phyloP scores from a whole-genome alignment of 2,113 vertebrate species.

The Eolophus roseicapilla region DNA sequence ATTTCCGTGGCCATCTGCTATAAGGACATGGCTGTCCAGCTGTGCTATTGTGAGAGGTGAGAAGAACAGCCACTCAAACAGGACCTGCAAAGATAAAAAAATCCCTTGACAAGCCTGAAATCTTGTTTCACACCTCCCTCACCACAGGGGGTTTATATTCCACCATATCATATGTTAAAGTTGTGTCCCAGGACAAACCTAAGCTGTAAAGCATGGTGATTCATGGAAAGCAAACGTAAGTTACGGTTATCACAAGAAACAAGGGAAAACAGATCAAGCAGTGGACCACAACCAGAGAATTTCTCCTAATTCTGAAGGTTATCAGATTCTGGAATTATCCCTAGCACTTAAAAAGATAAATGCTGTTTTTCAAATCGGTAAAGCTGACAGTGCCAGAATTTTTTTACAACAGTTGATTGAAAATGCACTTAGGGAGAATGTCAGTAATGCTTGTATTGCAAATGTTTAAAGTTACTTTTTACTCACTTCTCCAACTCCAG shows the following conservation, averaged over 20 bases:
- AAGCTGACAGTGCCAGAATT: background rate
- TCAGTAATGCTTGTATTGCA: background rate
- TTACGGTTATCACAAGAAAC: background rate
- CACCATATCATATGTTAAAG: background rate
- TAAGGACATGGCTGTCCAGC: background rate
- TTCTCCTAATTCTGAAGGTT: background rate
- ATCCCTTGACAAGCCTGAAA: slow-evolving; percentile 5
- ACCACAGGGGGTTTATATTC: background rate
- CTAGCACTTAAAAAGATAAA: background rate
- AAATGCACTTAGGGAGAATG: background rate
- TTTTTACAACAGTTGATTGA: background rate
- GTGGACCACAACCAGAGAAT: background rate
- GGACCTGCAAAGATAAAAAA: background rate
- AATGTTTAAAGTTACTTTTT: background rate
- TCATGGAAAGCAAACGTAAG: background rate
- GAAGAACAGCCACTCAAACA: background rate
- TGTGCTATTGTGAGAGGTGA: background rate
- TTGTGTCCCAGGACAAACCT: background rate
- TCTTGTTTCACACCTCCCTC: slow-evolving; percentile 5
- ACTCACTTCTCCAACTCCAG: background rate
- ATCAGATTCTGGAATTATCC: background rate
- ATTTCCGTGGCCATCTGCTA: background rate
- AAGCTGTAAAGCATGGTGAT: background rate
- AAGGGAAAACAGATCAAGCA: background rate
- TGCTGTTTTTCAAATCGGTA: background rate